Evolutionary conservation across 2,113 vertebrate genomes (phyloP).

Genomic region (Empidonax traillii): DNA sequence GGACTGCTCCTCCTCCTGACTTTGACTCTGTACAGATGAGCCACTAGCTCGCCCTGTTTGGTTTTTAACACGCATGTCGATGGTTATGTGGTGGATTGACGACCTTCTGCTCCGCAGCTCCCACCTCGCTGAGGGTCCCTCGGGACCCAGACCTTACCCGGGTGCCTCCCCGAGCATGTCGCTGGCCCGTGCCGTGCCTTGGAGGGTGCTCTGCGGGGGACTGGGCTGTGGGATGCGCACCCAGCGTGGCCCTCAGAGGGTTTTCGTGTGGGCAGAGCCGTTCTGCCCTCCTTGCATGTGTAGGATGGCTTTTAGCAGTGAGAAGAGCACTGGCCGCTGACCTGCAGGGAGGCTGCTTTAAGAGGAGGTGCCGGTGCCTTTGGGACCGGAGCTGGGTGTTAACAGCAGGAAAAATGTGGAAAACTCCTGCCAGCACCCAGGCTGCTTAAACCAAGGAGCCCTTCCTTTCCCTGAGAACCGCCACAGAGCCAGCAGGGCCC

Average conservation of each 20-base stretch:
- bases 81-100: background rate
- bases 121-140: background rate
- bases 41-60: fast-evolving
- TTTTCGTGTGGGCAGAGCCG: background rate
- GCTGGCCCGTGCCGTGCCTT: fast-evolving
- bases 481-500: background rate
- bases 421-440: background rate
- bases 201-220: background rate
- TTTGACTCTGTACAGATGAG: background rate
- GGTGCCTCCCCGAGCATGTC: background rate
- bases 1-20: background rate
- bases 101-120: background rate
- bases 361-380: background rate
- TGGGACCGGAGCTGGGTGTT: background rate
- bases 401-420: background rate
- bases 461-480: background rate
- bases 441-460: background rate
- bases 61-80: background rate
- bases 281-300: background rate
- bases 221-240: fast-evolving
- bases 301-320: background rate
- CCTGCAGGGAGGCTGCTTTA: background rate
- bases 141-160: background rate
- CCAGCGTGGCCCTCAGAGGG: background rate
- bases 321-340: background rate